Evolutionary conservation across 2,888 invertebrate species (phyloP).

Genomic region (Hedychridium roseum): DNA sequence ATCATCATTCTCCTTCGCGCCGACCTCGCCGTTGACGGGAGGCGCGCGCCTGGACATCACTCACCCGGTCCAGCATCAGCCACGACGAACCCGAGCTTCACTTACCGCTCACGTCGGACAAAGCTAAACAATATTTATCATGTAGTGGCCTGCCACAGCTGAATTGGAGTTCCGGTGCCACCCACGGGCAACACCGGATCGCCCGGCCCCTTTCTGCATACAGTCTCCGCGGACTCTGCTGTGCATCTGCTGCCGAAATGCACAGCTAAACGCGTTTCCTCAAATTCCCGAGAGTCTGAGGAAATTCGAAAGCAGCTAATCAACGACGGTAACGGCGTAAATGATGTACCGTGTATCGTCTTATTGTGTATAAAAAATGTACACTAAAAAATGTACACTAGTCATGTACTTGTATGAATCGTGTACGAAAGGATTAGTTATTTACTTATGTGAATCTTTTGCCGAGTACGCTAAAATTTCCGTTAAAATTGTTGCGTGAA

Average conservation of each 20-base stretch:
- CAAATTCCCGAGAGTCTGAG: too few species aligned
- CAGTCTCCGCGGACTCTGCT: too few species aligned
- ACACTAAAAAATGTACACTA: too few species aligned
- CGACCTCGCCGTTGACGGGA: conserved; percentile 56
- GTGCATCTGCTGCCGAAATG: too few species aligned
- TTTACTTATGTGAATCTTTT: too few species aligned
- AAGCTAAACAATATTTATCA: conserved; percentile 59
- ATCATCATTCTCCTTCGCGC: conserved; percentile 63
- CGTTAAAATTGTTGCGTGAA: background rate
- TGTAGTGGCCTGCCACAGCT: conserved; percentile 35
- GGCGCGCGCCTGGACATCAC: conserved; percentile 60
- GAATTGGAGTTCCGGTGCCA: conserved; percentile 59
- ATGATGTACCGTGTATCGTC: background rate
- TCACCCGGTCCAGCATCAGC: conserved; percentile 49
- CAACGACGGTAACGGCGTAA: background rate
- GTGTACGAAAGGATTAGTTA: too few species aligned
- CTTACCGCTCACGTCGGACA: conserved; percentile 42
- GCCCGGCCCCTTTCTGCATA: too few species aligned
- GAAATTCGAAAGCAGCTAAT: too few species aligned
- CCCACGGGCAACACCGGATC: conserved; percentile 42
- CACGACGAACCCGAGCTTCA: conserved; percentile 39
- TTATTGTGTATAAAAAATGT: background rate
- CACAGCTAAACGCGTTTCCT: too few species aligned
- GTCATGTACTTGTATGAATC: too few species aligned
- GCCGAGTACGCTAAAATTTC: too few species aligned